Percentiles rank a stretch among this genome's conserved stretches.
These are phyloP conservation scores for Holothuria scabra DNA, from an alignment of 53 echinoderm and acorn worm species.

Conservation along the genomic window DNA sequence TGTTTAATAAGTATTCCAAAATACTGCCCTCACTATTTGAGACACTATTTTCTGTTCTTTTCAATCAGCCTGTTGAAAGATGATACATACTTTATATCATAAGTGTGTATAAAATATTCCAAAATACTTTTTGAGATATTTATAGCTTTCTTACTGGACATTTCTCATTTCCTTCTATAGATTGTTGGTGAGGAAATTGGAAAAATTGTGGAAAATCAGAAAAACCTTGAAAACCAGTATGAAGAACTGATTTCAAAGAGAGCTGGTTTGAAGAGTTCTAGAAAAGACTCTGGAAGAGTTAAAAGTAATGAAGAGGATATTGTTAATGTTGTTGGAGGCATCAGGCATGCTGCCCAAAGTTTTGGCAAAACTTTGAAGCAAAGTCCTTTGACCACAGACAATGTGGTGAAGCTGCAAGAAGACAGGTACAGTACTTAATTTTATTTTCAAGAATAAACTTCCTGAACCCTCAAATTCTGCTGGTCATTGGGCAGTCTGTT, in stretches of 20 bases:
- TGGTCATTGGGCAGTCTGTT: too few species aligned
- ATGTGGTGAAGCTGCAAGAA: constrained; percentile 84
- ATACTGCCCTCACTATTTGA: too few species aligned
- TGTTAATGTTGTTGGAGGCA: constrained; percentile 79
- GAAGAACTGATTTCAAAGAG: constrained; percentile 84
- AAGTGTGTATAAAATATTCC: background rate
- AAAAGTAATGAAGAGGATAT: constrained; percentile 81
- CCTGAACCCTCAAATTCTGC: too few species aligned
- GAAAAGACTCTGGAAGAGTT: constrained; percentile 65
- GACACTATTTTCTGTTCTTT: too few species aligned
- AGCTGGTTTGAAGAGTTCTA: constrained; percentile 72
- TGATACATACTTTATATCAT: too few species aligned
- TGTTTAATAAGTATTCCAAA: background rate
- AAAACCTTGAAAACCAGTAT: constrained; percentile 83
- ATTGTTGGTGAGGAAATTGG: constrained; percentile 98
- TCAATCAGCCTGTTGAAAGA: too few species aligned
- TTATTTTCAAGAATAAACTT: too few species aligned
- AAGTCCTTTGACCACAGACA: constrained; percentile 92
- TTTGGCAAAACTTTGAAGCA: constrained; percentile 94
- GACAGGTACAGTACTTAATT: constrained; percentile 62
- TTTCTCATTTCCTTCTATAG: constrained; percentile 42
- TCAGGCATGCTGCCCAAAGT: constrained; percentile 79
- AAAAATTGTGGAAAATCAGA: constrained; percentile 91
- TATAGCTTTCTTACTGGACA: background rate
- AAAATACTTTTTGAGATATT: background rate